Base-by-base conservation (phyloP, 2,888 invertebrate species). In the Gisinianus flammeolus region DNA sequence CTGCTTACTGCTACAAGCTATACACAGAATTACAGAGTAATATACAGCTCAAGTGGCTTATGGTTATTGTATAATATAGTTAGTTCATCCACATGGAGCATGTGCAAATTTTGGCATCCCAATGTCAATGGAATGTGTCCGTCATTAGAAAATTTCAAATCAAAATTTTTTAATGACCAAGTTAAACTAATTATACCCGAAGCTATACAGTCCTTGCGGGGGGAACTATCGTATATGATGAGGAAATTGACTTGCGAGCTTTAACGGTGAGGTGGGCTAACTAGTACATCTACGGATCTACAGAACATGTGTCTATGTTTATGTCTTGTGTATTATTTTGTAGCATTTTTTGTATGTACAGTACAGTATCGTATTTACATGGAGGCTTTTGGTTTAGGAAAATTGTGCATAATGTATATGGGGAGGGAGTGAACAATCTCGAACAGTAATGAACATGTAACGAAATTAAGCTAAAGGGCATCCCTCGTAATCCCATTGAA, bases 401-500 rank as follows among this genome's bases (percentile, higher is more conserved):
- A 62, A 62, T 62, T 10, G 26, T 62, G 28, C 44, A 44, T 12
- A 62, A 62, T 62, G 28, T 12, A 62, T n/a, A 16, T n/a, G 54
- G 54, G n/a, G 16, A 54, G 54, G 16, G 26, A 62, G 26, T 71
- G 19, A 30, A 28, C 56, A 71, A 71, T 71, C 44, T 56, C 19
- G 54, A 56, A 30, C 19, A 56, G 71, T 71, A 71, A 71, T 71
- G 56, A 71, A 71, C 56, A 71, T 56, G 56, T 71, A 71, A 71
- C 56, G 71, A 71, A 71, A 71, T 71, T 71, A 71, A 71, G 71
- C 71, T 31, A 71, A 71, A 56, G 54, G 71, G 68, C 68, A 68
- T 68, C 71, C 28, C 62, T 3, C 26, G 28, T 26, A 62, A 62
- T 62, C 28, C 16, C 58, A 24, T 26, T 26, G 62, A 24, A 54